Conservation (phyloP, 2,797 vertebrate species). For the Sebastolobus altivelis region DNA sequence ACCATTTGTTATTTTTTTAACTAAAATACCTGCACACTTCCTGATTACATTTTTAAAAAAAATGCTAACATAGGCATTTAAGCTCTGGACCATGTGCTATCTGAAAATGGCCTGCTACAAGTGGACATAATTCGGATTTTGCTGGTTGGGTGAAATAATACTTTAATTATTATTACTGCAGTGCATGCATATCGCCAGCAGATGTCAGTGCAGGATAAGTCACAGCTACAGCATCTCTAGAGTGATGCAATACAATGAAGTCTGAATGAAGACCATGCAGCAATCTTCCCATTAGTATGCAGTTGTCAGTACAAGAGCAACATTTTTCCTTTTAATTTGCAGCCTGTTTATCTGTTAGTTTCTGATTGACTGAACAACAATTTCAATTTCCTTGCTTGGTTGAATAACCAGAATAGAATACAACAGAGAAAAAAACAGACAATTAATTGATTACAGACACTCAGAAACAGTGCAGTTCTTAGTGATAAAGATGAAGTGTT, state of each 20-base stretch:
- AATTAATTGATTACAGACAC: not conserved
- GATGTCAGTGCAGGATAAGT: slow-evolving; percentile 47
- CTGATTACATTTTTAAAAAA: no score
- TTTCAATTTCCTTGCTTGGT: not conserved
- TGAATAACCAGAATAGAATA: not conserved
- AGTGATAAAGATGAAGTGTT: not conserved
- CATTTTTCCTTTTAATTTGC: not conserved
- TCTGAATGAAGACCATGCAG: not conserved
- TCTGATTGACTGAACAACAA: not conserved
- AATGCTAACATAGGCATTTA: no score
- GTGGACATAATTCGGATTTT: no score
- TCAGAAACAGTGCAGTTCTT: not conserved
- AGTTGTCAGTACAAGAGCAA: not conserved
- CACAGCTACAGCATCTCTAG: not conserved
- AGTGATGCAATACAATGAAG: slow-evolving; percentile 35
- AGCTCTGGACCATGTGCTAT: no score
- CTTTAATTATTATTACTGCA: not conserved
- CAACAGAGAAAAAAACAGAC: not conserved
- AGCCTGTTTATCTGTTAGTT: not conserved
- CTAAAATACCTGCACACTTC: no score
- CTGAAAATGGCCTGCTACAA: no score
- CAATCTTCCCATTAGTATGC: no score
- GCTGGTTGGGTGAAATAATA: no score
- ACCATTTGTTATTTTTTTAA: no score
- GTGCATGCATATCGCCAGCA: slow-evolving; percentile 1